Base-by-base conservation (phyloP, 2,113 vertebrate species). In the Phyllostomus discolor region DNA sequence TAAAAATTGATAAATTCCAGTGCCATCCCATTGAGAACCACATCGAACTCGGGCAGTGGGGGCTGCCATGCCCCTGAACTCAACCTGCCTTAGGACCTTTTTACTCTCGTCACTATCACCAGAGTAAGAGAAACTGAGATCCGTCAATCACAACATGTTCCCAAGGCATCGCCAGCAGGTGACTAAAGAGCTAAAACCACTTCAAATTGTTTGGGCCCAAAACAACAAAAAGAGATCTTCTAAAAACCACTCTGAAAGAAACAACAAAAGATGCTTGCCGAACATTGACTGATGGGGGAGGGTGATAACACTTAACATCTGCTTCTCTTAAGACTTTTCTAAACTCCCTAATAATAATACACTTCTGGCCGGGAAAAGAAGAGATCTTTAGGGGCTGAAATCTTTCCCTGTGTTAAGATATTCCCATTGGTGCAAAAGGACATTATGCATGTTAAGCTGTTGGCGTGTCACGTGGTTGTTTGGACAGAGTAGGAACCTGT, bases 301-400 rank as follows among this genome's bases (percentile, higher is more conserved):
- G 7, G n/a, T 33, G n/a, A 20, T 85, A 89, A 69, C 7, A 75
- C 5, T 28, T 43, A 83, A 66, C 69, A 82, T 89, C 54, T 95
- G 89, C 20, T 46, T 85, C 38, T 66, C 66, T 64, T 69, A 83
- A 90, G 67, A 93, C 48, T 22, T 59, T 79, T 24, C 52, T 86
- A 87, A 86, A 19, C 88, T 85, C 62, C 91, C 82, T 79, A 95
- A 69, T 22, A 95, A 69, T 22, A 83, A 89, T 41, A 54, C 10
- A 31, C 38, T 85, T 75, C 52, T 50, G 89, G 41, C 57, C 46
- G 80, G 76, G 59, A 52, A 75, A 52, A 57, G 31, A 72, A 48
- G 50, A 76, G 52, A 87, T 52, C 11, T 41, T 87, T 70, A 0
- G 1, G 59, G 38, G 46, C n/a, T n/a, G 73, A 79, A 92, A 57